These are phyloP conservation scores for Leptopilina syphax DNA, from an alignment of 2,888 invertebrate species.

Conservation along the genomic window DNA sequence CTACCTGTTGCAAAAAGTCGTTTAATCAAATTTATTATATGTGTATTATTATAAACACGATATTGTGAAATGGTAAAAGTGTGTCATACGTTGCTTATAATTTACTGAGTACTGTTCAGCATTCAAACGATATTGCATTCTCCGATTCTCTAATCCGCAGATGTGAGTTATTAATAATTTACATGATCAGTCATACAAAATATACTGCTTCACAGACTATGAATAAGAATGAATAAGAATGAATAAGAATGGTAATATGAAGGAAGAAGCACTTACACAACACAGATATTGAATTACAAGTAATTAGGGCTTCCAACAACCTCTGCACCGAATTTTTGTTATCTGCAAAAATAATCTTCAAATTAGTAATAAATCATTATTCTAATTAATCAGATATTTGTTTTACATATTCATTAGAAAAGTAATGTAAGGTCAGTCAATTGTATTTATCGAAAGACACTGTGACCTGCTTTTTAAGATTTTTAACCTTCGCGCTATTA, in stretches of 20 bases:
- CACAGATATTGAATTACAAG: constrained; percentile 71
- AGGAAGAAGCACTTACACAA: constrained; percentile 67
- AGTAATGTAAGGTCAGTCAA: no score
- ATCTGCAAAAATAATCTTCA: constrained; percentile 61
- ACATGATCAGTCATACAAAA: constrained; percentile 21
- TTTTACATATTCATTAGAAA: no score
- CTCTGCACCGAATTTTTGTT: constrained; percentile 71
- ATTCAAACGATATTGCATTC: constrained; percentile 11
- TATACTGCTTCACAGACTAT: constrained; percentile 52
- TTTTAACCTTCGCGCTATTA: no score
- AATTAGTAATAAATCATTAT: background rate
- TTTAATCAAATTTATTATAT: background rate
- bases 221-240: no score
- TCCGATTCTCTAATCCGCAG: constrained; percentile 24
- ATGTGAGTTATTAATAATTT: constrained; percentile 24
- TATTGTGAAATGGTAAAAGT: constrained; percentile 4
- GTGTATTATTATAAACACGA: background rate
- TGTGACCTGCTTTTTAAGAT: no score
- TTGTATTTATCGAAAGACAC: no score
- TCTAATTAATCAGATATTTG: background rate
- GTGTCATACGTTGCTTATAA: background rate
- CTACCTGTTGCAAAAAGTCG: constrained; percentile 61
- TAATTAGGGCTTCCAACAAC: constrained; percentile 73
- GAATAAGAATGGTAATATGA: constrained; percentile 46
- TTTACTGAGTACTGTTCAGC: background rate